Base-by-base conservation (phyloP, 1,140 invertebrate species). In the Aphaenogaster rudis region DNA sequence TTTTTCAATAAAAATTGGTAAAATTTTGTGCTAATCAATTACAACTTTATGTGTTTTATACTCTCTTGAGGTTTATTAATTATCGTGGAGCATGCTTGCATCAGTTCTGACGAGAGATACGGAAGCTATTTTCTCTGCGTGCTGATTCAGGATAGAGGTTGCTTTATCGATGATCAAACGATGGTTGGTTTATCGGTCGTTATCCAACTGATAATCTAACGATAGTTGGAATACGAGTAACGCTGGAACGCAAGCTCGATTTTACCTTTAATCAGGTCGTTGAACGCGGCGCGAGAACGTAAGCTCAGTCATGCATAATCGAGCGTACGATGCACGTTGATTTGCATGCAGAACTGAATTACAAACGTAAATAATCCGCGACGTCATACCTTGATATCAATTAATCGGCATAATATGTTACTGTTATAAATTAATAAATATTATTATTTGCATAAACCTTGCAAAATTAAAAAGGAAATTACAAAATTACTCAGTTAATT, bases 221-320 rank as follows among this genome's bases (percentile, higher is more conserved):
- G 71, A 74, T 74, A 76, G 33, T 72, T 45, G 17, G n/a, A 84
- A 84, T 74, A 61, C 33, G 67, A 84, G 42, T 61, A 84, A 48
- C 79, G 52, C 3, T 17, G 15, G 11, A 69, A 52, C 7, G 45
- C 45, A 13, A 50, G 13, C 15, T 39, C 17, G 7, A 63, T 61
- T 76, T 76, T 84, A 82, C 42, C 39, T 74, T 82, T 82, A 84
- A 84, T 76, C 54, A 84, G 69, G 28, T 74, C 54, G 42, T 72
- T 54, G 78, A 67, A 54, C 28, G 36, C 9, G 17, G 6, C n/a
- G 78, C n/a, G 63, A 74, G 28, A 82, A 82, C 11, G 11, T 59
- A 42, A 82, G 33, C 66, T 72, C 52, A 17, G 17, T 11, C 50
- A 42, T 72, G 67, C 28, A 61, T 72, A 72, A 74, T 15, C 64